A percentile compares a stretch with the other conserved stretches of the same genome.
Evolutionary conservation across 2,113 vertebrate genomes (phyloP).

Genomic region (Spea multiplicata): DNA sequence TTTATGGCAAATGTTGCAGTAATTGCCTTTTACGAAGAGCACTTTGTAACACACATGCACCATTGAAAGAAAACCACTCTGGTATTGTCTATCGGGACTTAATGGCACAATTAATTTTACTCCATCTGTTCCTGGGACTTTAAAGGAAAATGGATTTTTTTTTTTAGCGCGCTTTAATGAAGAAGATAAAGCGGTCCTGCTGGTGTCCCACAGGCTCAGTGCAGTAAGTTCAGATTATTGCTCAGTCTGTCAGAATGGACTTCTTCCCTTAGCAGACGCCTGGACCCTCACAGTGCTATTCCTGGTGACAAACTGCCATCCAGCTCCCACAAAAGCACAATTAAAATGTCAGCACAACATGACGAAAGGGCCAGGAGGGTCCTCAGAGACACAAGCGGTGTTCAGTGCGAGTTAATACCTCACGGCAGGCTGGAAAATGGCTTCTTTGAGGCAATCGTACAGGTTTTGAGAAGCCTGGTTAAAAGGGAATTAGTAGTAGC

Average conservation of each 20-base stretch:
- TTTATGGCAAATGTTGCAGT: constrained; percentile 90
- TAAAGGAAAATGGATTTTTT: constrained; percentile 91
- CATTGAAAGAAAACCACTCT: constrained; percentile 88
- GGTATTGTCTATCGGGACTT: constrained; percentile 90
- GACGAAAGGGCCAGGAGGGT: constrained; percentile 78
- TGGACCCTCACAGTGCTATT: constrained; percentile 78
- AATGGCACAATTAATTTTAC: constrained; percentile 97
- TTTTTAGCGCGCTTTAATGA: constrained; percentile 91
- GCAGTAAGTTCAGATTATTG: constrained; percentile 86
- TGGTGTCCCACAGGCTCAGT: constrained; percentile 81
- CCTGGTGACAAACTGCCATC: constrained; percentile 86
- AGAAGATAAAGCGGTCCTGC: constrained; percentile 91
- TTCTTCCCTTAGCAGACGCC: constrained; percentile 72
- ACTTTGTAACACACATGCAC: constrained; percentile 86
- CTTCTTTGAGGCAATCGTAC: constrained; percentile 46
- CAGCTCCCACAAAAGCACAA: constrained; percentile 80
- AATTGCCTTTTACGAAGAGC: constrained; percentile 92
- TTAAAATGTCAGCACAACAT: constrained; percentile 84
- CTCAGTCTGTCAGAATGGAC: constrained; percentile 88
- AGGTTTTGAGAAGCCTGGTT: not conserved
- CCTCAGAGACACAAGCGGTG: constrained; percentile 79
- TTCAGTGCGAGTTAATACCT: constrained; percentile 81
- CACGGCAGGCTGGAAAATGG: constrained; percentile 65
- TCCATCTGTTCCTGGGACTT: constrained; percentile 96
- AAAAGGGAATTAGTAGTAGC: constrained; percentile 1